These are phyloP conservation scores for Lasioglossum baleicum DNA, from an alignment of 1,140 invertebrate species.

Conservation along the genomic window DNA sequence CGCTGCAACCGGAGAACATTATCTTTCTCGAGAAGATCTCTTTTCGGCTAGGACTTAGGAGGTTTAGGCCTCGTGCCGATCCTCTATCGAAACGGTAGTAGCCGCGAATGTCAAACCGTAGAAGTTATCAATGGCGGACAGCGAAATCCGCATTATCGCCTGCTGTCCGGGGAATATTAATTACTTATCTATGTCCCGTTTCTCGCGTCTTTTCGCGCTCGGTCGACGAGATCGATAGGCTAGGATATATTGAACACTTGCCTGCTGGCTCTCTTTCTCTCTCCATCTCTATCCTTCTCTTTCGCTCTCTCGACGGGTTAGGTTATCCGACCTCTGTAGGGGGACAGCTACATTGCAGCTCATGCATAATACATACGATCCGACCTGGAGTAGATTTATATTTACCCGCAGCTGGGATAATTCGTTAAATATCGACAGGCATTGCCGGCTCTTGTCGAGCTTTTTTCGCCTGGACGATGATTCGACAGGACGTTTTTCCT, in stretches of 20 bases:
- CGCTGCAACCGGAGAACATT: no score
- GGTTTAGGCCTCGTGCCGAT: no score
- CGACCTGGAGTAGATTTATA: conserved; percentile 68
- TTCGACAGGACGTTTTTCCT: conserved; percentile 39
- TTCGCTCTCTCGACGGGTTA: conserved; percentile 54
- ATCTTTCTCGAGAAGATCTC: no score
- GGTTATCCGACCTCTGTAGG: conserved; percentile 62
- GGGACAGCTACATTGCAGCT: conserved; percentile 66
- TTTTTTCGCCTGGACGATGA: conserved; percentile 46
- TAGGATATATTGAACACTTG: conserved; percentile 64
- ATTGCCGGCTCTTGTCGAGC: conserved; percentile 35
- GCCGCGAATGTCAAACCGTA: background rate
- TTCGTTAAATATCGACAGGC: conserved; percentile 67
- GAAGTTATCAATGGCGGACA: background rate
- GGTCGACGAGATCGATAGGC: conserved; percentile 61
- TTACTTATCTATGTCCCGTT: conserved; percentile 60
- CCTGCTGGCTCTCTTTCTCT: conserved; percentile 13
- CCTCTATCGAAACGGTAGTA: no score
- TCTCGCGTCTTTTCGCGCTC: conserved; percentile 64
- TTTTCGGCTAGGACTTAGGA: no score
- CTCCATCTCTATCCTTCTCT: background rate
- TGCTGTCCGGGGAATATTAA: conserved; percentile 46
- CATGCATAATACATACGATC: conserved; percentile 67
- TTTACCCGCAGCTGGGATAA: conserved; percentile 63
- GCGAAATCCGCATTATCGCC: background rate